Evolutionary conservation across 2,888 invertebrate species (phyloP).

Genomic region (Mystacides longicornis): DNA sequence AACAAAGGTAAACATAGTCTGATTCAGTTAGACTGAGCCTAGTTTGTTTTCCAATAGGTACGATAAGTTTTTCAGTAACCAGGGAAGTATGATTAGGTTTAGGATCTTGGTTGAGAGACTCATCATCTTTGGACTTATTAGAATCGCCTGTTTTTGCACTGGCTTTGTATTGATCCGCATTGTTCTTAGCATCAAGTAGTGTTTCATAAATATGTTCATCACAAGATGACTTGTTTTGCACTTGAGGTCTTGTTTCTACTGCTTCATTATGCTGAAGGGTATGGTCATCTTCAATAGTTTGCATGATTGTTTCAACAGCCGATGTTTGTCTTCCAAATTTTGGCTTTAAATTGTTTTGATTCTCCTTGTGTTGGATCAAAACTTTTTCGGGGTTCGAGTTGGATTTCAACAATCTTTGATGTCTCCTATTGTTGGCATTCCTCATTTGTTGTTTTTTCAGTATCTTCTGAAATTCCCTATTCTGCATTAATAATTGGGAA

Average conservation of each 20-base stretch:
- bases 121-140: conserved; percentile 5
- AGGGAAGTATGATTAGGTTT: background rate
- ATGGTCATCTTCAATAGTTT: background rate
- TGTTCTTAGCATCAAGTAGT: conserved; percentile 28
- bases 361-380: conserved; percentile 38
- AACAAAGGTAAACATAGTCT: conserved; percentile 47
- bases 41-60: conserved; percentile 29
- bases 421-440: conserved; percentile 47
- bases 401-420: conserved; percentile 50
- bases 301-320: conserved; percentile 31
- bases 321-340: conserved; percentile 39
- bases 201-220: conserved; percentile 57
- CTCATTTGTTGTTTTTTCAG: conserved; percentile 63
- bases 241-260: conserved; percentile 28
- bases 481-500: conserved; percentile 74
- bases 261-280: conserved; percentile 29
- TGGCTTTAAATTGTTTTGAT: conserved; percentile 36
- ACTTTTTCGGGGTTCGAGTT: conserved; percentile 47
- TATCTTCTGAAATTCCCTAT: conserved; percentile 72
- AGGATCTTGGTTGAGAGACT: background rate
- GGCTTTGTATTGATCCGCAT: conserved; percentile 8
- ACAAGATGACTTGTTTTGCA: conserved; percentile 25
- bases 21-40: conserved; percentile 40
- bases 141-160: background rate
- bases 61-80: background rate